These are phyloP conservation scores for Araneus ventricosus DNA, from an alignment of 1,140 invertebrate genomes.

Conservation along the genomic window DNA sequence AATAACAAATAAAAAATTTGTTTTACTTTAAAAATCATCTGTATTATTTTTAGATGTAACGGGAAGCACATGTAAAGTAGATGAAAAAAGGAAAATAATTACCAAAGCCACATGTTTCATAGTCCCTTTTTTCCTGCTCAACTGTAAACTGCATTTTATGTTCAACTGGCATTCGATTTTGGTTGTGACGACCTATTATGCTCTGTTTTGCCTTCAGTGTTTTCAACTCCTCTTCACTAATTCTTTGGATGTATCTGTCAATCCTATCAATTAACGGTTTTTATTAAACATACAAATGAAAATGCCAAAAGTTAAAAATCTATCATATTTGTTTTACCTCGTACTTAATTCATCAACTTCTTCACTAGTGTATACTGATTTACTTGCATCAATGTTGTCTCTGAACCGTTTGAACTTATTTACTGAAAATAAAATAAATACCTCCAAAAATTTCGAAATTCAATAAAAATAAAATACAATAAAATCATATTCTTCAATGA, in stretches of 20 bases:
- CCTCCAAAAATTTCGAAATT: too few relatives aligned
- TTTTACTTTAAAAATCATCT: neutral
- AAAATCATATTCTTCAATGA: too few relatives aligned
- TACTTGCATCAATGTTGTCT: conserved; percentile 51
- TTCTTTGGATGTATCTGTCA: conserved; percentile 44
- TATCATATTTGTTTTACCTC: conserved; percentile 2
- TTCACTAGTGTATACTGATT: conserved; percentile 29
- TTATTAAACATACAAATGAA: neutral
- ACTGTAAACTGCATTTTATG: conserved; percentile 53
- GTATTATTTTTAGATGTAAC: neutral
- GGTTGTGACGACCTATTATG: conserved; percentile 57
- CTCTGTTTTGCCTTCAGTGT: conserved; percentile 4
- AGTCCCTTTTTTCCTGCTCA: conserved; percentile 39
- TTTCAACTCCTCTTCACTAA: conserved; percentile 38
- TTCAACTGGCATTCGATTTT: conserved; percentile 50
- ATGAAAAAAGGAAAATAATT: neutral
- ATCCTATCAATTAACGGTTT: neutral
- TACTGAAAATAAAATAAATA: neutral
- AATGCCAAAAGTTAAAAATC: neutral
- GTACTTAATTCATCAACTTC: conserved; percentile 55
- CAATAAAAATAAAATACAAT: too few relatives aligned
- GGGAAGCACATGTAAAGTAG: neutral
- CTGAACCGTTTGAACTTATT: conserved; percentile 58
- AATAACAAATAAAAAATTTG: too few relatives aligned
- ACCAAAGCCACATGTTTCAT: conserved; percentile 59